Conservation (phyloP, 2,888 invertebrate genomes). For the Neuroscelio doddi region DNA sequence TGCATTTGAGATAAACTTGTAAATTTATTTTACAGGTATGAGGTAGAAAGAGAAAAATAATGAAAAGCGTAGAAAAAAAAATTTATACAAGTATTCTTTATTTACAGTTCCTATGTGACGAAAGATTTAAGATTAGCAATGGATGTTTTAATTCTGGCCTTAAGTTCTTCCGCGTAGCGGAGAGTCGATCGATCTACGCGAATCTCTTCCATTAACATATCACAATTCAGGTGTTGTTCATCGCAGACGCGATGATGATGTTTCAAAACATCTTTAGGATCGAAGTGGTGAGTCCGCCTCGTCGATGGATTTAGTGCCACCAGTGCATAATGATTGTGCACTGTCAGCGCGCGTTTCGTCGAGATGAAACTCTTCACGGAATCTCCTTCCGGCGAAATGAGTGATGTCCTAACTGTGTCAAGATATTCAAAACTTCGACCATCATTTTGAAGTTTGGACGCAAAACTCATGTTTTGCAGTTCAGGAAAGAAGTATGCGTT, state of each 20-base stretch:
- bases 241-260: slow-evolving; percentile 78
- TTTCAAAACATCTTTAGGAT: slow-evolving; percentile 76
- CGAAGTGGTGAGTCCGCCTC: slow-evolving; percentile 75
- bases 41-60: neutral
- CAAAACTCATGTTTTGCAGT: slow-evolving; percentile 48
- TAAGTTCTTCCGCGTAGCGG: slow-evolving; percentile 58
- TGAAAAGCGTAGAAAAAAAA: neutral
- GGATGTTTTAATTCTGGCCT: slow-evolving; percentile 54
- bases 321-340: slow-evolving; percentile 85
- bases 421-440: slow-evolving; percentile 72
- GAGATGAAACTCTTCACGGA: slow-evolving; percentile 83
- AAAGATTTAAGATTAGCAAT: slow-evolving; percentile 48
- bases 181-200: slow-evolving; percentile 59
- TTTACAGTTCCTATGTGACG: slow-evolving; percentile 30
- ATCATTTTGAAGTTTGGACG: neutral
- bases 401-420: slow-evolving; percentile 75
- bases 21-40: no score
- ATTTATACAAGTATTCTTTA: slow-evolving; percentile 9
- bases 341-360: slow-evolving; percentile 78
- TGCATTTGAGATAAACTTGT: no score
- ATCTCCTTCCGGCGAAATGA: slow-evolving; percentile 77
- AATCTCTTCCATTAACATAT: slow-evolving; percentile 61
- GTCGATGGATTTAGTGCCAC: slow-evolving; percentile 75
- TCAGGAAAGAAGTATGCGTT: slow-evolving; percentile 82
- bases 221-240: slow-evolving; percentile 60